Evolutionary conservation across 2,113 vertebrate genomes (phyloP).

Genomic region (Trogon surrucura): DNA sequence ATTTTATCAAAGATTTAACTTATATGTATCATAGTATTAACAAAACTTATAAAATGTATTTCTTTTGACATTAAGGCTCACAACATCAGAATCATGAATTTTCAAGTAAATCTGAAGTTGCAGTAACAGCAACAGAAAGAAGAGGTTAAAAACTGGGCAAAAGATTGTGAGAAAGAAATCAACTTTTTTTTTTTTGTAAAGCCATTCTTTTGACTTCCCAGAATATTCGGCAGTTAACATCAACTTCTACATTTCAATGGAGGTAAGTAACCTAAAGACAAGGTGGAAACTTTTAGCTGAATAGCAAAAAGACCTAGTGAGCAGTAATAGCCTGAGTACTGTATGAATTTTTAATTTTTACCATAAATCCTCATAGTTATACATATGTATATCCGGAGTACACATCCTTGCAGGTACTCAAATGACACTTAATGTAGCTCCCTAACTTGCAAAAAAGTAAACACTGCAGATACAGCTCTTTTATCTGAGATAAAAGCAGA

Average conservation of each 20-base stretch:
- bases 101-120: not conserved
- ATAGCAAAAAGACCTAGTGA: not conserved
- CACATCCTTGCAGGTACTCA: too few species aligned
- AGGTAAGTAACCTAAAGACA: not conserved
- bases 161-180: not conserved
- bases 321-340: not conserved
- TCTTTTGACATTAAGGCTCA: not conserved
- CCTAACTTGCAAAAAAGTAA: not conserved
- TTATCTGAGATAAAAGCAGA: not conserved
- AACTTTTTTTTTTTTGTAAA: not conserved
- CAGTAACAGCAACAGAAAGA: not conserved
- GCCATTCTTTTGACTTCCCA: not conserved
- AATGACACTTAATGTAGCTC: too few species aligned
- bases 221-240: not conserved
- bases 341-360: not conserved
- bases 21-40: not conserved
- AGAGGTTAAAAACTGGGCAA: not conserved
- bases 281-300: not conserved
- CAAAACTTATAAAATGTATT: not conserved
- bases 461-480: too few species aligned
- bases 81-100: not conserved
- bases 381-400: too few species aligned
- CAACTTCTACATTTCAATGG: not conserved
- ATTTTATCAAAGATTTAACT: not conserved
- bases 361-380: not conserved